Evolutionary conservation across 2,113 vertebrate species (phyloP).

Genomic region (Clupea harengus): DNA sequence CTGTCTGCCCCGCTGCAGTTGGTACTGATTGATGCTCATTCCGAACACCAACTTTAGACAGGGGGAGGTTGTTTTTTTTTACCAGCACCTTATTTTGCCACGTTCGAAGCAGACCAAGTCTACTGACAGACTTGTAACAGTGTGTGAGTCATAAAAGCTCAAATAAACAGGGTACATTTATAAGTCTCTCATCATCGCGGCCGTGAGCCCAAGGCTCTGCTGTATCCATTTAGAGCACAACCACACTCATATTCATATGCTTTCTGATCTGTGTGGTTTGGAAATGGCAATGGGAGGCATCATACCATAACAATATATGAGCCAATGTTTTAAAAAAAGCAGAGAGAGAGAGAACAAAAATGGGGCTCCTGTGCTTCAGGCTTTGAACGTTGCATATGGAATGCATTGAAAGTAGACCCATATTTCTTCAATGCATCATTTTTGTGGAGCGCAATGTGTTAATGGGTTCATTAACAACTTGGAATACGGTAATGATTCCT

Average conservation of each 20-base stretch:
- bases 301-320: constrained; percentile 37
- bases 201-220: not conserved
- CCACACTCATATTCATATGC: not conserved
- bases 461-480: constrained; percentile 35
- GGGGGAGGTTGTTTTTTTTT: not conserved
- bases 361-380: constrained; percentile 32
- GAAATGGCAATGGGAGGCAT: constrained; percentile 25
- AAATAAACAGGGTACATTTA: constrained; percentile 5
- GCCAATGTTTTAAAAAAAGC: constrained; percentile 21
- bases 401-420: constrained; percentile 30
- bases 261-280: constrained; percentile 14
- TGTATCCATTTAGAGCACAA: not conserved
- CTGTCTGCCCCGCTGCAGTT: not conserved
- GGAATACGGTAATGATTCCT: constrained; percentile 25
- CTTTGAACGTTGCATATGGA: constrained; percentile 33
- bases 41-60: not conserved
- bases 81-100: not conserved
- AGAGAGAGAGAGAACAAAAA: not conserved
- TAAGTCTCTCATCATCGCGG: constrained; percentile 3
- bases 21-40: not conserved
- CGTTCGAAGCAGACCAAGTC: not conserved
- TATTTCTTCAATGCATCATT: constrained; percentile 23
- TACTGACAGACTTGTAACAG: not conserved
- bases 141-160: not conserved
- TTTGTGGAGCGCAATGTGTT: constrained; percentile 26